These are phyloP conservation scores for Poecilia picta DNA, from an alignment of 2,797 vertebrate genomes.

Conservation along the genomic window DNA sequence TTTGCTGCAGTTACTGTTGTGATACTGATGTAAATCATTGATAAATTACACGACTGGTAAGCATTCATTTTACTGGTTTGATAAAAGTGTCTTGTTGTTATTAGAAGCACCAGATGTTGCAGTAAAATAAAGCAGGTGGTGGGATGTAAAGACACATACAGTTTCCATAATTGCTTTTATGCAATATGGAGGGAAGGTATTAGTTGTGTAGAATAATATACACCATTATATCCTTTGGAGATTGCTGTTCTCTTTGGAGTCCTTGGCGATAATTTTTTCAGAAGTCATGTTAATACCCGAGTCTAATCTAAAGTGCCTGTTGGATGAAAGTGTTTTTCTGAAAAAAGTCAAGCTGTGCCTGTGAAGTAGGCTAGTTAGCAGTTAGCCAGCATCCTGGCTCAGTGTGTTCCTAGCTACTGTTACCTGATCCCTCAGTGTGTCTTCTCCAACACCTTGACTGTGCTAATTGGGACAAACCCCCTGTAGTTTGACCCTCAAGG, in stretches of 20 bases:
- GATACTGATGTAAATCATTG: background rate
- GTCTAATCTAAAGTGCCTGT: constrained; percentile 41
- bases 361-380: constrained; percentile 69
- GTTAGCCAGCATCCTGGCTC: constrained; percentile 64
- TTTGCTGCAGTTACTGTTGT: background rate
- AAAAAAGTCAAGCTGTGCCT: constrained; percentile 59
- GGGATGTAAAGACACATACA: background rate
- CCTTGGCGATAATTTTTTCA: constrained; percentile 40
- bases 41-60: background rate
- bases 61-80: background rate
- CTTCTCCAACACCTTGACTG: constrained; percentile 66
- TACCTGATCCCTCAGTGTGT: constrained; percentile 64
- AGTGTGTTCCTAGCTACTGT: constrained; percentile 68
- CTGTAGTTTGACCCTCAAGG: constrained; percentile 59
- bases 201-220: constrained; percentile 7
- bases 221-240: constrained; percentile 7
- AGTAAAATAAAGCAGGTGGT: background rate
- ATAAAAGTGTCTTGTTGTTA: background rate
- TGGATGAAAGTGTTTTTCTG: constrained; percentile 23
- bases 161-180: constrained; percentile 2
- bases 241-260: constrained; percentile 27
- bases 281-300: constrained; percentile 44
- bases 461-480: constrained; percentile 74
- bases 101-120: background rate
- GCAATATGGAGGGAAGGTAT: background rate